Base-by-base conservation (phyloP, 1,140 invertebrate species). In the Cataglyphis hispanica region DNA sequence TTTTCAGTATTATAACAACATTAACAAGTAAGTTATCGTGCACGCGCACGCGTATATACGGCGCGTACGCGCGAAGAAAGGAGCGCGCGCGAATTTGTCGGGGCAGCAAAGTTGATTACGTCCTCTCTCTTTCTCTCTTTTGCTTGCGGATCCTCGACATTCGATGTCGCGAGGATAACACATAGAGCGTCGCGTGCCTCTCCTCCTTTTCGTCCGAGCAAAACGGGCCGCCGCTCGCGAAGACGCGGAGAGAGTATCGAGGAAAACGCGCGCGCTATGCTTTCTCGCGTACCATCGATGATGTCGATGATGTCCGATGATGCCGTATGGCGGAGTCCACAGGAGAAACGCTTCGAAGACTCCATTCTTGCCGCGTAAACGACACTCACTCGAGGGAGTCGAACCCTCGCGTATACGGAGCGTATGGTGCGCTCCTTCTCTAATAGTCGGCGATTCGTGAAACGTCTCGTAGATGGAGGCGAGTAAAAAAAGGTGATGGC, bases 1-100 rank as follows among this genome's bases (percentile, higher is more conserved):
- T 95, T 95, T 95, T 95, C 93, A 95, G 94, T 93, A 83, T 93
- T 94, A 95, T 95, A 95, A 95, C 94, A 95, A 95, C 93, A 95
- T 95, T 94, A 95, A 95, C 94, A 95, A 95, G 94, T 95, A 95
- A 94, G 93, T 94, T 95, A 89, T 66, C 46, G 50, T 27, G 84
- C 40, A 75, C 61, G 75, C 80, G 61, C 58, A 31, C 34, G 31
- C 37, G 16, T 22, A 56, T 64, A 50, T 46, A 22, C 25, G 43
- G 81, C 86, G 56, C 56, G 63, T 74, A 64, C 58, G 76, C 72
- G 61, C 50, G 66, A 60, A 61, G 37, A 60, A 64, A 75, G 66
- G 4, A 46, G 56, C 53, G 83, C 80, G 56, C 86, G 74, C 85
- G 70, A 78, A 53, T 70, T 67, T 74, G 53, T 74, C 67, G 67